Evolutionary conservation across 2,888 invertebrate genomes (phyloP).

Genomic region (Argynnis bischoffii): DNA sequence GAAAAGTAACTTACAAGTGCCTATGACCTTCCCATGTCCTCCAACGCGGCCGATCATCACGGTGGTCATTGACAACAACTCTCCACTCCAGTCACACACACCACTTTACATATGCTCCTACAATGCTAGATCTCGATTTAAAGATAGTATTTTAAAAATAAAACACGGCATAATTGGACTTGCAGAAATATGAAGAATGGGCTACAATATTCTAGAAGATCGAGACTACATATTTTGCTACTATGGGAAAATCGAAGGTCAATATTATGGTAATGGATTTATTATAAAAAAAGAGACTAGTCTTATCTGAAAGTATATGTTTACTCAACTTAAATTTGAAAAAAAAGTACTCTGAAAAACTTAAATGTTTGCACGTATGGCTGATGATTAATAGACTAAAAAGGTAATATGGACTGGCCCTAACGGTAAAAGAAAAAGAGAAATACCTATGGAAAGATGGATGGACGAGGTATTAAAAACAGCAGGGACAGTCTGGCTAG

Average conservation of each 20-base stretch:
- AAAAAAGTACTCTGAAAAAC: too few species aligned
- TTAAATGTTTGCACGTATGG: too few species aligned
- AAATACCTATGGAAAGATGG: too few species aligned
- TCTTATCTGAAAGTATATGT: too few species aligned
- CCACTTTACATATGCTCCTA: neutral
- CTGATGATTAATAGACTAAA: too few species aligned
- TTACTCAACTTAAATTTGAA: too few species aligned
- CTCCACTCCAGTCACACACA: constrained; percentile 11
- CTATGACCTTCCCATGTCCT: neutral
- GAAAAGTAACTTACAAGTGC: neutral
- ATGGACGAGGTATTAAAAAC: too few species aligned
- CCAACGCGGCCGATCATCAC: neutral
- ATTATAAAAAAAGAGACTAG: constrained; percentile 40
- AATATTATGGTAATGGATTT: constrained; percentile 42
- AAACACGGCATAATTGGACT: constrained; percentile 44
- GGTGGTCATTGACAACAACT: neutral
- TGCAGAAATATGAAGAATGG: constrained; percentile 39
- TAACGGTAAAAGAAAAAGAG: too few species aligned
- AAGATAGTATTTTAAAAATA: constrained; percentile 33
- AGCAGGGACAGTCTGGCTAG: too few species aligned
- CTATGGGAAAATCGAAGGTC: constrained; percentile 18
- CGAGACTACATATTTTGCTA: constrained; percentile 14
- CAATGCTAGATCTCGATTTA: neutral
- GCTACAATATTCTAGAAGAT: constrained; percentile 20
- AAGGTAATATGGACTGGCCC: too few species aligned